Percentiles rank a stretch among this genome's conserved stretches.
These are phyloP conservation scores for Rhinophrynus dorsalis DNA, from an alignment of 2,797 vertebrate species.

Conservation along the genomic window DNA sequence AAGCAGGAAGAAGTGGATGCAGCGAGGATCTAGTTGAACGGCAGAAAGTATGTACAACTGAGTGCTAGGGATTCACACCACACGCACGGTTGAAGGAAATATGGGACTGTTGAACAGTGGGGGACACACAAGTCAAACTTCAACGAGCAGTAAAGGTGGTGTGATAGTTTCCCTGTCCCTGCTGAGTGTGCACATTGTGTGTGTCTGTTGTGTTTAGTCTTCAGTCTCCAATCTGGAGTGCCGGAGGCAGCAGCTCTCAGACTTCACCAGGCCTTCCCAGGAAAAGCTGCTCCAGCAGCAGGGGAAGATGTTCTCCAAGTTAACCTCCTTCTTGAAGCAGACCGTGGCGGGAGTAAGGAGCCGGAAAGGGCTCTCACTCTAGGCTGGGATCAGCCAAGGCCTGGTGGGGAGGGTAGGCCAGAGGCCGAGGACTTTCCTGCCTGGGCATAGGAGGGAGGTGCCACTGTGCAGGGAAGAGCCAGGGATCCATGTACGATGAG, in stretches of 20 bases:
- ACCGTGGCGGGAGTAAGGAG: conserved; percentile 92
- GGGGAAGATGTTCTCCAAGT: conserved; percentile 98
- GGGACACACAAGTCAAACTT: no score
- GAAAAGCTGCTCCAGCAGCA: conserved; percentile 90
- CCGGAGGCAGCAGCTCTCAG: conserved; percentile 85
- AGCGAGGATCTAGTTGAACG: no score
- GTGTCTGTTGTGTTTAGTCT: background rate
- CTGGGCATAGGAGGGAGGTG: background rate
- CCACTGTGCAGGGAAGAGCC: background rate
- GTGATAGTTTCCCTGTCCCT: no score
- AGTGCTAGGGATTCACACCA: no score
- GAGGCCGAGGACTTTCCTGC: background rate
- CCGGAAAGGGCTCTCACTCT: conserved; percentile 16
- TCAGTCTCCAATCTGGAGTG: conserved; percentile 73
- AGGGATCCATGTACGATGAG: no score
- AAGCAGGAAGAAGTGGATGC: no score
- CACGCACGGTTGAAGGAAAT: no score
- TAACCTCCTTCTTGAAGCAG: conserved; percentile 94
- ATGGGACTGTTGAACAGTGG: no score
- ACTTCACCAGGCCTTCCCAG: conserved; percentile 91
- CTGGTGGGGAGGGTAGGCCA: conserved; percentile 28
- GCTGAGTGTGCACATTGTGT: no score
- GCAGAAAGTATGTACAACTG: no score
- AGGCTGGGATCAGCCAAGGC: conserved; percentile 52
- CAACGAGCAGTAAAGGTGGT: no score